Evolutionary conservation across 2,113 vertebrate species (phyloP), one percentile per base, ranked within the genome.

Genomic region (Struthio camelus): DNA sequence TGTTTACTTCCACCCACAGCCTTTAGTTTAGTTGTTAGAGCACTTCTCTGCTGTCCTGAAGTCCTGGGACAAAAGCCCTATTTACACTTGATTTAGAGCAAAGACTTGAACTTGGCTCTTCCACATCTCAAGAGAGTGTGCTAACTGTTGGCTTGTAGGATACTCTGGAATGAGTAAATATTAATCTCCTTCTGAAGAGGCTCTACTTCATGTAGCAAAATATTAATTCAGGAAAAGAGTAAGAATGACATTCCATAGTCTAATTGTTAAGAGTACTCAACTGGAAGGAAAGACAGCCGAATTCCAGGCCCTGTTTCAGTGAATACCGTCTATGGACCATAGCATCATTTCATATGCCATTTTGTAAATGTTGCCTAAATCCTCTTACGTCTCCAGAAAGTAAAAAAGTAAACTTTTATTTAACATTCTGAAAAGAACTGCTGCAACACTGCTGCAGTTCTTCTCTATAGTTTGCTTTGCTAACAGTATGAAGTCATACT

Each of bases 81-180:
- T 69, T 51, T 72, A 44, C 13, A 34, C 62, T 79, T 89, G 32
- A 85, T 79, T 94, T 79, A 72, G 38, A 79, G 46, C 8, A 89
- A 84, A 71, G 58, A 25, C 11, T 72, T 87, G 42, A 92, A 58
- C 70, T 81, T 76, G 66, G 46, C 51, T 92, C 30, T 94, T 79
- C 56, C 69, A 28, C 2, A 2, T 72, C 84, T 87, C 80, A 72
- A 72, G 70, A 89, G 65, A 71, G 12, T 30, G 10, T 36, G 51
- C 40, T 56, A 85, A 79, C 22, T 89, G 42, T 59, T 65, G 48
- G 65, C 51, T 93, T 65, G 3, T 40, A 89, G 32, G 70, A 71
- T 73, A 82, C 53, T 93, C 62, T 80, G 75, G 85, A 91, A 89
- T 93, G 66, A 69, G 53, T 72, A 93, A 95, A 87, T 80, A 91